Conservation (phyloP, 1,140 invertebrate species). For the Homalodisca vitripennis region DNA sequence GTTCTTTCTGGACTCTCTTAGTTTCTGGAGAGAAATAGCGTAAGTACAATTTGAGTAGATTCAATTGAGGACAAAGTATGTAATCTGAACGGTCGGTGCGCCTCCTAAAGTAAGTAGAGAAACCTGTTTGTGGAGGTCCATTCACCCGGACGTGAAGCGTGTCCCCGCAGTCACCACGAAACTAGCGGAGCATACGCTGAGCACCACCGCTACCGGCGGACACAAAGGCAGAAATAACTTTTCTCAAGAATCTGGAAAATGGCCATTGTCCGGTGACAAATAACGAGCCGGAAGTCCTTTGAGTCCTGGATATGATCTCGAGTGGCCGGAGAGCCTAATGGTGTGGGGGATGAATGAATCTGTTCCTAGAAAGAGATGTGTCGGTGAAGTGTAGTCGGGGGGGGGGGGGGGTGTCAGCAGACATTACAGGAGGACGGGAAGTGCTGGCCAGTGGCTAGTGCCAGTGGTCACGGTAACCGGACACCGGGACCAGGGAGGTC, state of each 20-base stretch:
- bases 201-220: not conserved
- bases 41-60: too few relatives aligned
- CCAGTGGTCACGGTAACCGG: not conserved
- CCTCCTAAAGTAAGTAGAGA: too few relatives aligned
- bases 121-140: too few relatives aligned
- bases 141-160: too few relatives aligned
- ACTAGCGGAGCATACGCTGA: too few relatives aligned
- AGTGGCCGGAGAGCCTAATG: not conserved
- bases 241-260: not conserved
- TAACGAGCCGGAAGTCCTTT: not conserved
- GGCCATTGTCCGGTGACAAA: not conserved
- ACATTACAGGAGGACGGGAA: not conserved
- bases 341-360: conserved; percentile 1
- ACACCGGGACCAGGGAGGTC: not conserved
- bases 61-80: too few relatives aligned
- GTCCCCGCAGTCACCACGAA: too few relatives aligned
- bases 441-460: conserved; percentile 4
- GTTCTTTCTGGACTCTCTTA: too few relatives aligned
- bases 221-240: conserved; percentile 4
- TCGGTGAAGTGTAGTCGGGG: too few relatives aligned
- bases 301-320: conserved; percentile 9
- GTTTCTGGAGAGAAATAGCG: too few relatives aligned
- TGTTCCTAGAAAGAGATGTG: not conserved
- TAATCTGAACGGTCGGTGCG: too few relatives aligned
- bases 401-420: not conserved